A percentile compares a stretch with the other conserved stretches of the same genome.
phyloP scores from a whole-genome alignment of 2,888 invertebrate species.

The Nasonia oneida region DNA sequence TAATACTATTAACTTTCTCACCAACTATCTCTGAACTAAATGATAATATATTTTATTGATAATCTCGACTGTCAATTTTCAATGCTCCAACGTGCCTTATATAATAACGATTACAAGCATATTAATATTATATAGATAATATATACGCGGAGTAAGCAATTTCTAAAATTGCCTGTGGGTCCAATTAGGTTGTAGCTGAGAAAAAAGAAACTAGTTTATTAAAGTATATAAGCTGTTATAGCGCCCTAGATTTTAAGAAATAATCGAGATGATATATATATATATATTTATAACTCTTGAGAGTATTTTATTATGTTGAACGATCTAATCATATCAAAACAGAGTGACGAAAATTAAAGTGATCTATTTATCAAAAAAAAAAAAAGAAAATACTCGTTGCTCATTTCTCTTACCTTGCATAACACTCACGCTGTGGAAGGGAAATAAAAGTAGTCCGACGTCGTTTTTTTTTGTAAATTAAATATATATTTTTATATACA shows the following conservation, averaged over 20 bases:
- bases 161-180: slow-evolving; percentile 37
- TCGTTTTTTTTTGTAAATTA: slow-evolving; percentile 61
- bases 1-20: neutral
- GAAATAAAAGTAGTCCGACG: neutral
- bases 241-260: neutral
- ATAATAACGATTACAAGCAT: slow-evolving; percentile 18
- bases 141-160: slow-evolving; percentile 32
- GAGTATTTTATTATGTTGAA: slow-evolving; percentile 55
- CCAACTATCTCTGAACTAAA: slow-evolving; percentile 1
- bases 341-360: slow-evolving; percentile 52
- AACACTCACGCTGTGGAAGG: neutral
- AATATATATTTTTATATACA: slow-evolving; percentile 62
- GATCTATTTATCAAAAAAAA: slow-evolving; percentile 54
- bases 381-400: slow-evolving; percentile 14
- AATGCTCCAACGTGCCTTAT: slow-evolving; percentile 49
- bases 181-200: slow-evolving; percentile 38
- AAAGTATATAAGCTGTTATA: slow-evolving; percentile 3
- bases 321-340: slow-evolving; percentile 32
- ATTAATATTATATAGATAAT: slow-evolving; percentile 6
- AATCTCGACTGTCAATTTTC: slow-evolving; percentile 44
- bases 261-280: slow-evolving; percentile 46
- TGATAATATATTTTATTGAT: slow-evolving; percentile 38
- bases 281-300: slow-evolving; percentile 46
- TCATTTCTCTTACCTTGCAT: neutral
- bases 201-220: slow-evolving; percentile 14